Percentiles rank a stretch among this genome's conserved stretches.
Conservation (phyloP, 1,140 invertebrate species). For the Hypsibius dujardini region DNA sequence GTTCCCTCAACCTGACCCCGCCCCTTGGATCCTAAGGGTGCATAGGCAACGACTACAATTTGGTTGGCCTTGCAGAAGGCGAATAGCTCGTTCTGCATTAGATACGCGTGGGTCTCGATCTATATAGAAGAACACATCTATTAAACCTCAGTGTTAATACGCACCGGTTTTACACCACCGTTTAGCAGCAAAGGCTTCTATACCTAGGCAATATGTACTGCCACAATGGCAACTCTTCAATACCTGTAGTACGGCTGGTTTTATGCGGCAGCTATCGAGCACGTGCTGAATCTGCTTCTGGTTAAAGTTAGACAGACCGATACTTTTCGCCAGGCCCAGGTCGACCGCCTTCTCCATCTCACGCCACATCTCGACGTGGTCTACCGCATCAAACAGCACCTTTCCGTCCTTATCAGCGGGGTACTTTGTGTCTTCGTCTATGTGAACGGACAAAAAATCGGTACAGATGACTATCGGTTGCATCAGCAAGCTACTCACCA, state of each 20-base stretch:
- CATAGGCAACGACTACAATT: conserved; percentile 57
- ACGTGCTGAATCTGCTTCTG: conserved; percentile 29
- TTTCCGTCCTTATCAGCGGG: no score
- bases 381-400: no score
- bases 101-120: conserved; percentile 67
- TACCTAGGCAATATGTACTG: no score
- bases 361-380: no score
- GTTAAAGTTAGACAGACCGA: conserved; percentile 35
- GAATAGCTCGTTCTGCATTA: conserved; percentile 54
- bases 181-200: neutral
- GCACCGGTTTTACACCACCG: neutral
- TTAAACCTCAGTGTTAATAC: neutral
- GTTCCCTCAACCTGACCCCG: neutral
- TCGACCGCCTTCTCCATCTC: conserved; percentile 30
- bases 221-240: no score
- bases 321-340: conserved; percentile 29
- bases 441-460: no score
- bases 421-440: no score
- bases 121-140: conserved; percentile 30
- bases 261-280: neutral
- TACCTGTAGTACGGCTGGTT: neutral
- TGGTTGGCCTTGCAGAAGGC: conserved; percentile 47
- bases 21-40: conserved; percentile 52
- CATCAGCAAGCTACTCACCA: no score
- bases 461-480: no score